A percentile compares a stretch with the other conserved stretches of the same genome.
These are phyloP conservation scores for Sapajus apella DNA, from an alignment of 2,113 vertebrate genomes.

Conservation along the genomic window DNA sequence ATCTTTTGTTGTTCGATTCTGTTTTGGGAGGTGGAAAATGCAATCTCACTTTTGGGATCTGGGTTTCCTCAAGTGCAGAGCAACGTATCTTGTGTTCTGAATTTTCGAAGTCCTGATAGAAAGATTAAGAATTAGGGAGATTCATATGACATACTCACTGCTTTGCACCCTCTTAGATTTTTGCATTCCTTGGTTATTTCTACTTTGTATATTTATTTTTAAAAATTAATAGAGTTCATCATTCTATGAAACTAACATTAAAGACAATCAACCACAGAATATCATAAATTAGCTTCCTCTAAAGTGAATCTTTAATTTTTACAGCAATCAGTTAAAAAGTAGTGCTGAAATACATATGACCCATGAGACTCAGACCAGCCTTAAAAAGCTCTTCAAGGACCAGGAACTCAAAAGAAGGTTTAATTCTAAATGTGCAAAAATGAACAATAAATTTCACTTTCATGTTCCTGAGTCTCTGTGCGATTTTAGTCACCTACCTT, in stretches of 20 bases:
- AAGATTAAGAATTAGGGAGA: background rate
- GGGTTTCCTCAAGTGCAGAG: background rate
- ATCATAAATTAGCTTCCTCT: background rate
- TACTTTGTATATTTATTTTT: background rate
- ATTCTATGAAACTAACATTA: background rate
- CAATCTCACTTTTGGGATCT: background rate
- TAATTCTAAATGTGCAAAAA: background rate
- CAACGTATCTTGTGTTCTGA: background rate
- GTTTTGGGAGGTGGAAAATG: background rate
- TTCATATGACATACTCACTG: background rate
- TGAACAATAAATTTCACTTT: background rate
- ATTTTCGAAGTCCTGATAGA: background rate
- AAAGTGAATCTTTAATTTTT: conserved; percentile 5
- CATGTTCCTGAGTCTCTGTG: background rate
- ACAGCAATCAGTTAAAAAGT: background rate
- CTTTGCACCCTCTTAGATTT: background rate
- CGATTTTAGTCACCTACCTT: background rate
- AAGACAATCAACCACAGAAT: background rate
- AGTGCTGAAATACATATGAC: rapidly evolving
- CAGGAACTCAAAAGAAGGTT: background rate
- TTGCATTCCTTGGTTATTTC: background rate
- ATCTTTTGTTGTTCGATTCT: background rate
- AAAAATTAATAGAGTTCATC: background rate
- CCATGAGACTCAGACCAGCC: background rate
- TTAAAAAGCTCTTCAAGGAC: background rate